Conservation (phyloP, 1,140 invertebrate species). For the Bombus cullumanus region DNA sequence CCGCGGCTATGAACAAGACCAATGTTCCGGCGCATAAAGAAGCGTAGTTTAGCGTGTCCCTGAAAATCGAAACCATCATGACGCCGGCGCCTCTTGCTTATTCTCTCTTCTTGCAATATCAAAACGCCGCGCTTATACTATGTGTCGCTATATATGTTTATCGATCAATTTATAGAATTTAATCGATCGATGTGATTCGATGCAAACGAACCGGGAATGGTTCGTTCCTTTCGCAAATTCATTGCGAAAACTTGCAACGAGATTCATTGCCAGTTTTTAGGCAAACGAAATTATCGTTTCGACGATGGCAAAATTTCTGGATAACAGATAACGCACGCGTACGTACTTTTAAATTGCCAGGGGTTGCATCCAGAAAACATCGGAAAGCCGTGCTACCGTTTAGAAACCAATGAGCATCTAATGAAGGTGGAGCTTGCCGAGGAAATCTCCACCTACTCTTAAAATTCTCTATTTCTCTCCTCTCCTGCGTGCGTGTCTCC, state of each 20-base stretch:
- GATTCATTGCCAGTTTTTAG: neutral
- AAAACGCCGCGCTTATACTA: too few relatives aligned
- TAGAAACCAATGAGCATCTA: slow-evolving; percentile 78
- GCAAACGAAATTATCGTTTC: slow-evolving; percentile 16
- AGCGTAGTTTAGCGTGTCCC: slow-evolving; percentile 42
- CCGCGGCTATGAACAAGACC: slow-evolving; percentile 69
- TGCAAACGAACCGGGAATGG: neutral
- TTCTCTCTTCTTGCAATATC: too few relatives aligned
- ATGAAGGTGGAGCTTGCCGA: slow-evolving; percentile 79
- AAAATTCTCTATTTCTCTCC: slow-evolving; percentile 80
- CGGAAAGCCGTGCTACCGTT: slow-evolving; percentile 32
- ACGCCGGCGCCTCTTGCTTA: slow-evolving; percentile 65
- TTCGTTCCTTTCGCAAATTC: neutral
- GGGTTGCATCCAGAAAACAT: slow-evolving; percentile 1
- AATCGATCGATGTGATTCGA: neutral
- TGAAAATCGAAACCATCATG: slow-evolving; percentile 60
- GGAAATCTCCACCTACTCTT: slow-evolving; percentile 82
- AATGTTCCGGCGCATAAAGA: slow-evolving; percentile 70
- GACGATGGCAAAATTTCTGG: neutral
- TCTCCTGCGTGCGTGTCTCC: slow-evolving; percentile 49
- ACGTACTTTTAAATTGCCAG: slow-evolving; percentile 4
- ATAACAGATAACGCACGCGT: slow-evolving; percentile 5
- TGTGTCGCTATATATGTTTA: too few relatives aligned
- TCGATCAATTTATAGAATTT: too few relatives aligned
- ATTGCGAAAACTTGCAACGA: too few relatives aligned